Evolutionary conservation across 2,797 vertebrate genomes (phyloP).

Genomic region (Dipus sagitta): DNA sequence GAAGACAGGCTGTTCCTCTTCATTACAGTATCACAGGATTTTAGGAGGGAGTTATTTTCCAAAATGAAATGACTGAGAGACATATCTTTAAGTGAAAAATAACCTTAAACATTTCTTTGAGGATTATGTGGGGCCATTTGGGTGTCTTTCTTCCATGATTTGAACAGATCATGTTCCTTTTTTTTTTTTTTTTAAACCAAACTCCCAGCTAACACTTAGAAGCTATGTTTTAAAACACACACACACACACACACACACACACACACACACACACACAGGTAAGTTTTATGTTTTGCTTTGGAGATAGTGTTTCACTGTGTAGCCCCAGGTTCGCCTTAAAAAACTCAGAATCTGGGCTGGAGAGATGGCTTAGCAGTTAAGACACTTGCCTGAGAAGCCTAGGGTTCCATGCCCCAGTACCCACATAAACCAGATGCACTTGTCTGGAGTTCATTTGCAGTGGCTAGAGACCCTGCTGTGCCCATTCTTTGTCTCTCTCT

Average conservation of each 20-base stretch:
- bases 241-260: too few relatives aligned
- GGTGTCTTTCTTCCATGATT: neutral
- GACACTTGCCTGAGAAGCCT: too few relatives aligned
- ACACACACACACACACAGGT: neutral
- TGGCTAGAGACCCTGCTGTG: too few relatives aligned
- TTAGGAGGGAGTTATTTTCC: neutral
- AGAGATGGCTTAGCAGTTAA: too few relatives aligned
- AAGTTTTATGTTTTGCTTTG: neutral
- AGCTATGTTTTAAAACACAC: constrained; percentile 36
- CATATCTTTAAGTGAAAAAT: constrained; percentile 46
- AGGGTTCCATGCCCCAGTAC: too few relatives aligned
- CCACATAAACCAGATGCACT: too few relatives aligned
- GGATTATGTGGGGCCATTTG: neutral
- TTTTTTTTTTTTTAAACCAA: neutral
- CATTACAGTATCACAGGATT: neutral
- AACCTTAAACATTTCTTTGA: constrained; percentile 12
- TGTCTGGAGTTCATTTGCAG: too few relatives aligned
- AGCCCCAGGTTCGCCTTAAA: neutral
- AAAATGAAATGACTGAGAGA: constrained; percentile 13
- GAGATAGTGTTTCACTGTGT: neutral
- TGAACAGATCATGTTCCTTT: constrained; percentile 50
- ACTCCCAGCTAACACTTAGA: constrained; percentile 27
- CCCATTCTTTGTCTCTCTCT: too few relatives aligned
- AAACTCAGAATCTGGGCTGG: too few relatives aligned
- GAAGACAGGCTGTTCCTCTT: constrained; percentile 15